phyloP scores from a whole-genome alignment of 2,888 invertebrate genomes.

The Peribatodes rhomboidaria region DNA sequence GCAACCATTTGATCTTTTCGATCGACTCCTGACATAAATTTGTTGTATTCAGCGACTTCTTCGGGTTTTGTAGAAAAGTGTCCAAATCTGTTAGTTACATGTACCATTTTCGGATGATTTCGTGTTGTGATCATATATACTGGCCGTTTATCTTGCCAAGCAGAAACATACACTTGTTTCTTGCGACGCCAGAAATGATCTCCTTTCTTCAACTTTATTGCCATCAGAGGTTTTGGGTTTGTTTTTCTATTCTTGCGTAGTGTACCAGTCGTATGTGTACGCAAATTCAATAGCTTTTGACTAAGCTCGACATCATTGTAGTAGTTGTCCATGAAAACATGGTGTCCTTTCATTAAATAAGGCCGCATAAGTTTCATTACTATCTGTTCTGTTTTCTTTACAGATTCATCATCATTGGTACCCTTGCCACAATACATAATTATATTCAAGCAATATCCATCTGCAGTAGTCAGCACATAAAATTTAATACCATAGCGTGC shows the following conservation, averaged over 20 bases:
- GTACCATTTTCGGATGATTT: background rate
- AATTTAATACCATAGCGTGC: slow-evolving; percentile 49
- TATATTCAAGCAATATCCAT: slow-evolving; percentile 24
- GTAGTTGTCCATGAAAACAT: slow-evolving; percentile 23
- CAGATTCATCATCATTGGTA: slow-evolving; percentile 1
- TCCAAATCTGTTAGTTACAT: background rate
- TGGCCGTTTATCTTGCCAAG: background rate
- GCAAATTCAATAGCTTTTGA: slow-evolving; percentile 15
- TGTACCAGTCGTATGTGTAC: slow-evolving; percentile 19
- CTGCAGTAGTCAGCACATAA: slow-evolving; percentile 40
- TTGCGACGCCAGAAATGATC: slow-evolving; percentile 1
- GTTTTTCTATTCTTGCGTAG: background rate
- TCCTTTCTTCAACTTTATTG: background rate
- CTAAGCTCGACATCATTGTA: slow-evolving; percentile 14
- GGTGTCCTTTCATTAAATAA: slow-evolving; percentile 17
- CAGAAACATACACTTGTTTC: background rate
- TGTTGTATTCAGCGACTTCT: background rate
- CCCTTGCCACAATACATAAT: slow-evolving; percentile 18
- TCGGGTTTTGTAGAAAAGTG: background rate
- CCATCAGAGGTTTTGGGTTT: background rate
- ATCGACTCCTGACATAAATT: background rate
- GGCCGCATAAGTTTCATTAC: slow-evolving; percentile 20
- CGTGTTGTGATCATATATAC: background rate
- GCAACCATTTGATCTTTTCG: background rate
- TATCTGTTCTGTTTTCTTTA: slow-evolving; percentile 10